Evolutionary conservation across 2,888 invertebrate species (phyloP).

Genomic region (Agrilus cyanescens): DNA sequence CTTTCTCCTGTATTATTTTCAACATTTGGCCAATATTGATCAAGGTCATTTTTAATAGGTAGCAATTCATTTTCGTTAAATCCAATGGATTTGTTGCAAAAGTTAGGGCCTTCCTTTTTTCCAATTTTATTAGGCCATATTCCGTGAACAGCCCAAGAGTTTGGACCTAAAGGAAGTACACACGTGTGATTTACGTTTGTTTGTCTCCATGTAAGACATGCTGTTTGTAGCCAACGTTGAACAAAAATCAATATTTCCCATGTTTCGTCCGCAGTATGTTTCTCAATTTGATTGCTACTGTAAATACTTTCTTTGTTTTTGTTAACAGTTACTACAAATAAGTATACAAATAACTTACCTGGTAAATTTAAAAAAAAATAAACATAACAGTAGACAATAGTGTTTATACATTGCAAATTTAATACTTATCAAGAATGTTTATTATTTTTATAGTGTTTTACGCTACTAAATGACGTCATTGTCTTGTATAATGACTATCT

Average conservation of each 20-base stretch:
- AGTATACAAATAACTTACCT: too few species aligned
- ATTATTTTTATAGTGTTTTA: too few species aligned
- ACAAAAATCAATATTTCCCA: slow-evolving; percentile 73
- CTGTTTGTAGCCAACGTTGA: slow-evolving; percentile 67
- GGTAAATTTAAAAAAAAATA: too few species aligned
- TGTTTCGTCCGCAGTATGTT: too few species aligned
- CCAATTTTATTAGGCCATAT: slow-evolving; percentile 69
- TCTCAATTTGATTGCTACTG: too few species aligned
- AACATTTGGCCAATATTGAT: slow-evolving; percentile 57
- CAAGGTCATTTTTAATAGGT: slow-evolving; percentile 36
- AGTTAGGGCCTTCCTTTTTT: slow-evolving; percentile 49
- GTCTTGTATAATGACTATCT: too few species aligned
- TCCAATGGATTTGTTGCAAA: slow-evolving; percentile 55
- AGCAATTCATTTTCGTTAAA: slow-evolving; percentile 51
- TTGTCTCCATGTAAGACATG: slow-evolving; percentile 60
- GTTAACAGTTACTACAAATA: too few species aligned
- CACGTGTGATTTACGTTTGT: slow-evolving; percentile 48
- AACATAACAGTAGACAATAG: too few species aligned
- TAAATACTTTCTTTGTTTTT: too few species aligned
- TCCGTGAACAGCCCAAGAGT: slow-evolving; percentile 70
- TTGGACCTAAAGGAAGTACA: slow-evolving; percentile 44
- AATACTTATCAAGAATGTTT: too few species aligned
- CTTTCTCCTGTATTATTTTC: slow-evolving; percentile 42
- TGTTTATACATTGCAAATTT: too few species aligned
- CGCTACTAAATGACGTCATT: too few species aligned